Base-by-base conservation (phyloP, 2,113 vertebrate species). In the Corapipo altera region DNA sequence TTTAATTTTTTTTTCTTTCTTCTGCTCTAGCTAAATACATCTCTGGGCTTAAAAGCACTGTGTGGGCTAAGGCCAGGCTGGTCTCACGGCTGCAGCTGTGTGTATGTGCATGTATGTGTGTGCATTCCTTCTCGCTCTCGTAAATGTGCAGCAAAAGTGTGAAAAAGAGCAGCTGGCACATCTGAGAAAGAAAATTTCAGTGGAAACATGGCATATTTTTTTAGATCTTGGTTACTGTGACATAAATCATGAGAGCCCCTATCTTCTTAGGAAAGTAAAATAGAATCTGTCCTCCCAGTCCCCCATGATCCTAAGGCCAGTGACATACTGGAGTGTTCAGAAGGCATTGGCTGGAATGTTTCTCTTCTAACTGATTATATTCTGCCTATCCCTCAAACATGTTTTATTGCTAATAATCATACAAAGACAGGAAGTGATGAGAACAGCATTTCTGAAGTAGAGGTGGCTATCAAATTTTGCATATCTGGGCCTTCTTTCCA, bases 121-220 rank as follows among this genome's bases (percentile, higher is more conserved):
- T 93, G 89, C 95, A 94, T 96, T 97, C 96, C 94, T 97, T 94
- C 94, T 95, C 91, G 88, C 91, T 90, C 96, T 92, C 64, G 48
- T 97, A 97, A 98, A 98, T 96, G 96, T 97, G 96, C 97, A 96
- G 94, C 87, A 96, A 96, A 97, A 97, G 96, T 96, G 95, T 70
- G 97, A 97, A 96, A 96, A 94, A 65, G 81, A 95, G 95, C 97
- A 97, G 96, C 95, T 95, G 97, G 97, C 94, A 93, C 70, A 82
- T 94, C 80, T 33, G 83, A 96, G 94, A 95, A 95, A 96, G 95
- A 96, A 97, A 97, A 94, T 70, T 39, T 46, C 95, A 89, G 74
- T 87, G 91, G 93, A 96, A 97, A 87, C 32, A 69, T 27, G 75
- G 81, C 61, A 58, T 70, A 58, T 35, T 69, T 96, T 87, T 93